phyloP scores from a whole-genome alignment of 1,140 invertebrate species.

The Drosophila rhopaloa region DNA sequence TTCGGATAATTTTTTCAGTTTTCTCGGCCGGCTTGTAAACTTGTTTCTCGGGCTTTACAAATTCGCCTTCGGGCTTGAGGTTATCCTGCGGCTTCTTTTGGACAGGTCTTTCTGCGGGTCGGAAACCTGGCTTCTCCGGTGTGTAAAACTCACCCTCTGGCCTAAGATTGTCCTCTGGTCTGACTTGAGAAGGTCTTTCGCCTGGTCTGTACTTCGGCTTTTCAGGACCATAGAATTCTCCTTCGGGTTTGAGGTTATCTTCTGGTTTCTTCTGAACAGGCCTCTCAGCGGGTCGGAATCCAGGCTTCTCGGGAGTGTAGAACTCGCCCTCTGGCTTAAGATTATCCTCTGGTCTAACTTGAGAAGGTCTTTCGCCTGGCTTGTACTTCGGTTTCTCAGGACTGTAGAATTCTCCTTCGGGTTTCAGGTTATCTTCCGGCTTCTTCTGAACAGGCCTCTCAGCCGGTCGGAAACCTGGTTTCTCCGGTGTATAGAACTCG shows the following conservation, averaged over 20 bases:
- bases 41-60: slow-evolving; percentile 84
- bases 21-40: slow-evolving; percentile 74
- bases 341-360: slow-evolving; percentile 2
- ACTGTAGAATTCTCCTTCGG: slow-evolving; percentile 3
- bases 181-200: neutral
- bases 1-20: slow-evolving; percentile 78
- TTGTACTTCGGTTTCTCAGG: neutral
- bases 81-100: slow-evolving; percentile 86
- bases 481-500: slow-evolving; percentile 85
- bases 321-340: neutral
- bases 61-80: slow-evolving; percentile 87
- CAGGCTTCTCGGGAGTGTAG: slow-evolving; percentile 1
- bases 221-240: neutral
- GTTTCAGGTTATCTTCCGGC: neutral
- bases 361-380: neutral
- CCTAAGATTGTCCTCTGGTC: neutral
- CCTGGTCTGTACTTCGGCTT: neutral
- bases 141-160: neutral
- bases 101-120: slow-evolving; percentile 82
- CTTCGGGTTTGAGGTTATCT: neutral
- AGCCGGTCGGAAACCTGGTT: slow-evolving; percentile 53
- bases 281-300: neutral
- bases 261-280: neutral
- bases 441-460: slow-evolving; percentile 45
- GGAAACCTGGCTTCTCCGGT: slow-evolving; percentile 65